phyloP scores from a whole-genome alignment of 1,140 invertebrate species.

The Myzus persicae region DNA sequence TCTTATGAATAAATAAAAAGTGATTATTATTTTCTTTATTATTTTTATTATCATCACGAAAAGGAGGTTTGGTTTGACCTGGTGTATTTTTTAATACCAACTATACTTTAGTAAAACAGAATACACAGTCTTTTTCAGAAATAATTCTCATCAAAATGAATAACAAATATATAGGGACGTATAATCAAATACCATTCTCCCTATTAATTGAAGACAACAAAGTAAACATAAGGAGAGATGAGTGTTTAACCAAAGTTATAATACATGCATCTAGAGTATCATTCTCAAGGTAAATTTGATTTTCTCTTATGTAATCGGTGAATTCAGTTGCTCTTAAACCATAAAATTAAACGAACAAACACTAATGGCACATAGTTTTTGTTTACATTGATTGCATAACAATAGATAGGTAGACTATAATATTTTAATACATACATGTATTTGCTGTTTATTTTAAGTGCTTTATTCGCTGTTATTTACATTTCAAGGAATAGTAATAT shows the following conservation, averaged over 20 bases:
- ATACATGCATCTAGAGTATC: conserved; percentile 37
- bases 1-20: neutral
- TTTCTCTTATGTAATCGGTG: neutral
- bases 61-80: neutral
- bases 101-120: neutral
- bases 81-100: neutral
- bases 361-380: neutral
- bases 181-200: conserved; percentile 6
- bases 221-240: neutral
- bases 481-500: neutral
- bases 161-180: neutral
- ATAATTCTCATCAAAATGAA: neutral
- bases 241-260: conserved; percentile 43
- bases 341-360: conserved; percentile 35
- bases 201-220: neutral
- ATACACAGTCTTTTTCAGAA: neutral
- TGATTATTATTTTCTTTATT: neutral
- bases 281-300: conserved; percentile 42
- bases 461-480: neutral
- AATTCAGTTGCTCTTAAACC: conserved; percentile 35
- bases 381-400: conserved; percentile 33
- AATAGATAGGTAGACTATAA: neutral
- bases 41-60: neutral
- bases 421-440: neutral
- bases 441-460: neutral